Evolutionary conservation across 1,140 invertebrate species (phyloP).

Genomic region (Lanistes nyassanus): DNA sequence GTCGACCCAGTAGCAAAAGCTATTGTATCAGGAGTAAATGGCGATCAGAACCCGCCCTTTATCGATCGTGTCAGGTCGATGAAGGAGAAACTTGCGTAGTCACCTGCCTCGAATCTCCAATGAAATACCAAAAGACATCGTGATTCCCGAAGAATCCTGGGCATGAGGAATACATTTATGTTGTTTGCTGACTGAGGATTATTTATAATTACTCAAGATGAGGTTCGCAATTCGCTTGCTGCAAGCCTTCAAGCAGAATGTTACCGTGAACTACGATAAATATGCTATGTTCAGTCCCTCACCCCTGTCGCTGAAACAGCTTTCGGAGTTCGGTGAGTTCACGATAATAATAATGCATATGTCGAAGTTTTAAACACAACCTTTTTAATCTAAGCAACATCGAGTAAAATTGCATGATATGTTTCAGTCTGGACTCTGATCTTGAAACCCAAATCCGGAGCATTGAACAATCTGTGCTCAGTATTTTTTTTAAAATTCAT

Average conservation of each 20-base stretch:
- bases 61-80: neutral
- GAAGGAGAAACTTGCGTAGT: too few species aligned
- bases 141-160: too few species aligned
- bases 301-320: constrained; percentile 93
- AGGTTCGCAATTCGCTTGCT: constrained; percentile 13
- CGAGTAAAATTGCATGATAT: too few species aligned
- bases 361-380: neutral
- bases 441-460: too few species aligned
- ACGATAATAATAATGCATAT: neutral
- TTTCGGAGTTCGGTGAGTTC: constrained; percentile 72
- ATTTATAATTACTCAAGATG: constrained; percentile 14
- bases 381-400: too few species aligned
- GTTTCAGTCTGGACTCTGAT: too few species aligned
- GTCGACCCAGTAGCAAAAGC: neutral
- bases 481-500: too few species aligned
- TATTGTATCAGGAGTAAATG: neutral
- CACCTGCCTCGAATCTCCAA: constrained; percentile 1
- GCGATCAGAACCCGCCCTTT: neutral
- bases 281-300: constrained; percentile 84
- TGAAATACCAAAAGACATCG: neutral
- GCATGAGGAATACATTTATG: too few species aligned
- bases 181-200: neutral
- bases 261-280: constrained; percentile 37
- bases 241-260: constrained; percentile 11
- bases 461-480: too few species aligned